A percentile compares a stretch with the other conserved stretches of the same genome.
These are phyloP conservation scores for Heliconius hermathena DNA, from an alignment of 1,140 invertebrate species.

Conservation along the genomic window DNA sequence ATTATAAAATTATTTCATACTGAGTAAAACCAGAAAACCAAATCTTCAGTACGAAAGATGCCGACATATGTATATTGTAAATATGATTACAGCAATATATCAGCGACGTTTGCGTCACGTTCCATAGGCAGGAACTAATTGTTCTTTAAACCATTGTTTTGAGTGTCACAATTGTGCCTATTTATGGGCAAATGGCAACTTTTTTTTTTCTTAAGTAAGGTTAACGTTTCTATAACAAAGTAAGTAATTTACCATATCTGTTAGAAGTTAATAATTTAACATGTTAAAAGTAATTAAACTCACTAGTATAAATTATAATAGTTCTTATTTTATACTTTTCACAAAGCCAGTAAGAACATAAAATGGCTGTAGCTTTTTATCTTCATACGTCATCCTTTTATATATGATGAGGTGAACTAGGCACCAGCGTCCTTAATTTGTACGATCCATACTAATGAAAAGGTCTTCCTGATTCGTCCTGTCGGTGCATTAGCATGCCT, in stretches of 20 bases:
- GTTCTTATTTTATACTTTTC: background rate
- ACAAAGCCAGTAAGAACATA: background rate
- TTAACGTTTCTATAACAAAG: background rate
- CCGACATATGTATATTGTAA: conserved; percentile 1
- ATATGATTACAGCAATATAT: conserved; percentile 14
- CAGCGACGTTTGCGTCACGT: conserved; percentile 14
- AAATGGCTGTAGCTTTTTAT: background rate
- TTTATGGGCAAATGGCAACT: background rate
- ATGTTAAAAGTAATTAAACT: background rate
- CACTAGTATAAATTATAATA: background rate
- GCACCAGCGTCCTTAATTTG: conserved; percentile 14
- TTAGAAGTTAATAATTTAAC: background rate
- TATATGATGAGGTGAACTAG: conserved; percentile 2
- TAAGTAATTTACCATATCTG: background rate
- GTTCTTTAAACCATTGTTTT: conserved; percentile 22
- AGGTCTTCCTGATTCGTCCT: conserved; percentile 28
- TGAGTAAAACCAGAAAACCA: background rate
- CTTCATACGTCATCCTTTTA: conserved; percentile 13
- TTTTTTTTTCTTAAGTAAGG: background rate
- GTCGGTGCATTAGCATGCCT: conserved; percentile 22
- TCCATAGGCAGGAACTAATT: conserved; percentile 15
- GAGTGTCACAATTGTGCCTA: conserved; percentile 14
- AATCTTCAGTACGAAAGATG: background rate
- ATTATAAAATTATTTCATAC: background rate
- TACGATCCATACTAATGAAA: conserved; percentile 27